These are phyloP conservation scores for Helleia helle DNA, from an alignment of 2,888 invertebrate genomes.

Conservation along the genomic window DNA sequence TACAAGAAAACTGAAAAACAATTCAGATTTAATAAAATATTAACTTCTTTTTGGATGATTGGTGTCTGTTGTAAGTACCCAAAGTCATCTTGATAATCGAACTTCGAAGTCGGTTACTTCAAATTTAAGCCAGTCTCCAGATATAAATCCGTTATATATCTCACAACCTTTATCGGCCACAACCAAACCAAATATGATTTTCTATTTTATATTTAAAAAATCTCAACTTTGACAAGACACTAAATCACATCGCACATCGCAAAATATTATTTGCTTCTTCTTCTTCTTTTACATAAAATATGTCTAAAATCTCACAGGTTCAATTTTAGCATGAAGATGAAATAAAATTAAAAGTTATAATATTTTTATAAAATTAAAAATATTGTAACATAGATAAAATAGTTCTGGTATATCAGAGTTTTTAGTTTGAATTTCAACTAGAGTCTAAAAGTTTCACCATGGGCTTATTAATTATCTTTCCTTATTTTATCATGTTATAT, in stretches of 20 bases:
- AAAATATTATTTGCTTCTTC: constrained; percentile 26
- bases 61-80: constrained; percentile 64
- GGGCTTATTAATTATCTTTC: too few species aligned
- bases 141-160: too few species aligned
- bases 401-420: too few species aligned
- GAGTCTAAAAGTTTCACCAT: too few species aligned
- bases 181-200: neutral
- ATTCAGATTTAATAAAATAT: constrained; percentile 16
- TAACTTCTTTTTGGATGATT: constrained; percentile 60
- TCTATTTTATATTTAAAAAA: neutral
- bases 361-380: too few species aligned
- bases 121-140: neutral
- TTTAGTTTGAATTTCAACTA: too few species aligned
- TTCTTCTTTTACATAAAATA: too few species aligned
- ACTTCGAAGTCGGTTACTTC: neutral
- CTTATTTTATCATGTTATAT: too few species aligned
- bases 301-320: too few species aligned
- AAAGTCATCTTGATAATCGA: constrained; percentile 46
- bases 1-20: constrained; percentile 3
- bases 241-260: constrained; percentile 11
- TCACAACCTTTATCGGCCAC: neutral
- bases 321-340: too few species aligned
- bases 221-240: neutral
- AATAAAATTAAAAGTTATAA: too few species aligned
- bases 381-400: too few species aligned